Evolutionary conservation across 2,888 invertebrate species (phyloP).

Genomic region (Anthophora plumipes): DNA sequence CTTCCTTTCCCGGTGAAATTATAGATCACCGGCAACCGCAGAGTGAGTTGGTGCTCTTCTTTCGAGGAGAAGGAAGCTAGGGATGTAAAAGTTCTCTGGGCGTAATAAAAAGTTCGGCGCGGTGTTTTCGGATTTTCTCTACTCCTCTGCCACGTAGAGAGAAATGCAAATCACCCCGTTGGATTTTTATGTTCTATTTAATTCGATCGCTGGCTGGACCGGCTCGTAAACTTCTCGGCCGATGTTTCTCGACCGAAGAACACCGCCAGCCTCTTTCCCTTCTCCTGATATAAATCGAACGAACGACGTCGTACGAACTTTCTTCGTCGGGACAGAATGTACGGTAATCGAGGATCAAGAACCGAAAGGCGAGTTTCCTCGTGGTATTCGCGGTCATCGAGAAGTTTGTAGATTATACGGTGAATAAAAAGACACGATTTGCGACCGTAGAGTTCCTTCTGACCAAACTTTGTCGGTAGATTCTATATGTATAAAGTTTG

Average conservation of each 20-base stretch:
- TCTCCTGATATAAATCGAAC: background rate
- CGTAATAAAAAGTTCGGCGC: conserved; percentile 63
- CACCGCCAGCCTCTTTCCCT: too few species aligned
- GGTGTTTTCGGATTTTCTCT: conserved; percentile 38
- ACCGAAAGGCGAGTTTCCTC: background rate
- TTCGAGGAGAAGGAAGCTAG: conserved; percentile 29
- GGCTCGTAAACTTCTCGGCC: conserved; percentile 26
- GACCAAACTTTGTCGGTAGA: too few species aligned
- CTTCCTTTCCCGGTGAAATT: conserved; percentile 48
- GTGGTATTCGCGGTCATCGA: background rate
- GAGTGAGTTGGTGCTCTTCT: conserved; percentile 47
- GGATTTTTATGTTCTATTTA: conserved; percentile 48
- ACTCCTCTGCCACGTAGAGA: background rate
- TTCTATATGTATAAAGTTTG: too few species aligned
- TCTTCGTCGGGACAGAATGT: background rate
- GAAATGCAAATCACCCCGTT: conserved; percentile 50
- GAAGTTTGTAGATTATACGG: background rate
- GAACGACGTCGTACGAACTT: background rate
- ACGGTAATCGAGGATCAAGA: background rate
- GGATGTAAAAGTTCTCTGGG: conserved; percentile 49
- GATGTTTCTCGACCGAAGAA: background rate
- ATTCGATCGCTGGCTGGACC: background rate
- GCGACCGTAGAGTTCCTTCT: background rate
- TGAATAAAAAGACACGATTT: background rate
- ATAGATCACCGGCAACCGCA: conserved; percentile 37